These are phyloP conservation scores for Euwallacea similis DNA, from an alignment of 1,140 invertebrate species.

Conservation along the genomic window DNA sequence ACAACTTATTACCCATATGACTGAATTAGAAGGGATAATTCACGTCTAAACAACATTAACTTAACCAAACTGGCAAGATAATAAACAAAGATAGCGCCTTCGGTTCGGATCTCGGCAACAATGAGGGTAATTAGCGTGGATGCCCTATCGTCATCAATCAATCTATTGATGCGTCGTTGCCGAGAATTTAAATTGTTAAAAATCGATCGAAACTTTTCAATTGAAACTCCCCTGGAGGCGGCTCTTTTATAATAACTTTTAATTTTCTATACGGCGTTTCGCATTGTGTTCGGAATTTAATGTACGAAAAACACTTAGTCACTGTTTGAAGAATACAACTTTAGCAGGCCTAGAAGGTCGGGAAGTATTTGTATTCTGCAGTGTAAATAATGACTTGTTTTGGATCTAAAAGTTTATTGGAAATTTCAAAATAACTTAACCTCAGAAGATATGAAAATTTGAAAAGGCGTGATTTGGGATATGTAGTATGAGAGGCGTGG, in stretches of 20 bases:
- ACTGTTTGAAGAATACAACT: conserved; percentile 7
- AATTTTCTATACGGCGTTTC: conserved; percentile 28
- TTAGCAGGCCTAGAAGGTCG: no score
- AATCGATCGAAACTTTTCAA: conserved; percentile 26
- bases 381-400: no score
- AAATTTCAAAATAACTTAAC: no score
- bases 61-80: conserved; percentile 19
- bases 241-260: conserved; percentile 25
- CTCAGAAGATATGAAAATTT: no score
- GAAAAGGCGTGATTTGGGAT: no score
- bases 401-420: no score
- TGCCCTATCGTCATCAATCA: conserved; percentile 34
- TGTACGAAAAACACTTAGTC: conserved; percentile 25
- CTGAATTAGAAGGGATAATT: no score
- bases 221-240: conserved; percentile 8
- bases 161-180: conserved; percentile 32
- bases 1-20: no score
- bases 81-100: conserved; percentile 18
- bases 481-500: no score
- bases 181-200: conserved; percentile 33
- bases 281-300: conserved; percentile 10
- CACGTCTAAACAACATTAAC: background rate
- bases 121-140: conserved; percentile 30
- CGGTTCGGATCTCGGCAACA: conserved; percentile 21
- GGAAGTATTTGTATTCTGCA: no score